Base-by-base conservation (phyloP, 2,113 vertebrate species). In the Myodes glareolus region DNA sequence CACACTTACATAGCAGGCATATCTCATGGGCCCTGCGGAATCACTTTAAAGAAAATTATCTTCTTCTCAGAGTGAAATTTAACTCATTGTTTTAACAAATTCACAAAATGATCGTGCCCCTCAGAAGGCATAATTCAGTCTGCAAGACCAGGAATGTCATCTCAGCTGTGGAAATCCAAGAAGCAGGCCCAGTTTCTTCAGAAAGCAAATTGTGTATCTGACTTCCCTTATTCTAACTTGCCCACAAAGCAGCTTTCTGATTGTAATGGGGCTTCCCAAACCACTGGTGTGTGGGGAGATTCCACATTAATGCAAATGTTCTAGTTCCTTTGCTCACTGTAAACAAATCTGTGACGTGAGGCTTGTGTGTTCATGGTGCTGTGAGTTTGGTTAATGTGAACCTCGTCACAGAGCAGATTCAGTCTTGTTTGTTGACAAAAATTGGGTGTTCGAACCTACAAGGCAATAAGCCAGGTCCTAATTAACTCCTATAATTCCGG, bases 351-450 rank as follows among this genome's bases (percentile, higher is more conserved):
- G 0, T 14, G 31, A 17, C 42, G 2, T 58, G 21, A 52, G 78
- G 47, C 23, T 36, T 68, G 21, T 68, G 23, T 63, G 36, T 50
- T 42, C 86, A 50, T 36, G 68, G 27, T 39, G 45, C 87, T 92
- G 5, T 75, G 58, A 85, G 39, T 91, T 63, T 95, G 52, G 86
- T 81, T 92, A 75, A 80, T 63, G 25, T 61, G 72, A 96, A 67
- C 50, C 70, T 36, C 50, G 78, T 90, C 86, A n/a, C 68, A 97
- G 67, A 91, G 58, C 61, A 92, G 81, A 97, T 90, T 70, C 50
- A 76, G 7, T 94, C 91, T 61, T 91, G 68, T 97, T 72, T 97
- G 77, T 88, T 96, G 96, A 97, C 94, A 91, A 92, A 94, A 96
- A 77, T 92, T 70, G 42, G 65, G 31, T 77, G 70, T 85, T 85